Percentiles rank a stretch among this genome's conserved stretches.
phyloP scores from a whole-genome alignment of 2,797 vertebrate species.

The Cossypha caffra region DNA sequence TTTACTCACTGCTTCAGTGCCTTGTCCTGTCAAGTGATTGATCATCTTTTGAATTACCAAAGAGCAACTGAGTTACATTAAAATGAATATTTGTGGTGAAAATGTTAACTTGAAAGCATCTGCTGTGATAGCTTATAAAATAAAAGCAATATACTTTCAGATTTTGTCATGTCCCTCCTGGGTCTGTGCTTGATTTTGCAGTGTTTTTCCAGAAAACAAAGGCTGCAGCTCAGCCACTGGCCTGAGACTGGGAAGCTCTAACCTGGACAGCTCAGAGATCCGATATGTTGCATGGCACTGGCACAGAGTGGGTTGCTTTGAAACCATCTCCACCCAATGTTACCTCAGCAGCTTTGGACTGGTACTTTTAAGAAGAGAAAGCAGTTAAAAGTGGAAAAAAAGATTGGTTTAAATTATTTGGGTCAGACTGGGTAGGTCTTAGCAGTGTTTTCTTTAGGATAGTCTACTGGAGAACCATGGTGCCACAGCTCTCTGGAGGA shows the following conservation, averaged over 20 bases:
- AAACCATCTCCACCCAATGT: background rate
- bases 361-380: background rate
- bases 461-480: background rate
- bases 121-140: background rate
- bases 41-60: slow-evolving; percentile 27
- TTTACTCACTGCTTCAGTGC: background rate
- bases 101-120: background rate
- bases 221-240: background rate
- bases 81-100: slow-evolving; percentile 36
- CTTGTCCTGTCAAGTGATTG: background rate
- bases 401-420: background rate
- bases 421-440: background rate
- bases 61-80: background rate
- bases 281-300: background rate
- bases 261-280: background rate
- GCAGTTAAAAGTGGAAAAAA: background rate
- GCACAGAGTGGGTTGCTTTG: background rate
- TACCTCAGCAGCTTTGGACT: background rate
- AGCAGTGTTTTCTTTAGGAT: background rate
- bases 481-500: background rate
- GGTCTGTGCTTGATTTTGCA: background rate
- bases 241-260: background rate
- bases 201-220: background rate
- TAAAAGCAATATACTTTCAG: slow-evolving; percentile 26
- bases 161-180: background rate